Conservation (phyloP, 2,113 vertebrate genomes). For the Mesembrinibis cayennensis region DNA sequence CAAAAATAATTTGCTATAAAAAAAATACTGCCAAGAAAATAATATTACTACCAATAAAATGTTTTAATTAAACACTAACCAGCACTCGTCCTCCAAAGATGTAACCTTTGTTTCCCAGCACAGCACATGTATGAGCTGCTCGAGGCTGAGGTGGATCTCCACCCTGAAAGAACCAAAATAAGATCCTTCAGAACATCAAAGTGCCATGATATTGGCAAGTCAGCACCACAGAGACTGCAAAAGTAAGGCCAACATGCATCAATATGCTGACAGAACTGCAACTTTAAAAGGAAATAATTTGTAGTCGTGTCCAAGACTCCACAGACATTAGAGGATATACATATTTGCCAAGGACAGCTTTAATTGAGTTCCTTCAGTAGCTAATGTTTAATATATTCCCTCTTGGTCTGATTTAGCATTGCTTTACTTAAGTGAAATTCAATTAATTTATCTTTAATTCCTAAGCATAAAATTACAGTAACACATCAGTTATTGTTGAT, state of each 20-base stretch:
- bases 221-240: neutral
- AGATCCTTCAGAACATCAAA: neutral
- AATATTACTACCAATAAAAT: neutral
- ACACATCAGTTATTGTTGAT: neutral
- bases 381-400: neutral
- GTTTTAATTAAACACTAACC: constrained; percentile 76
- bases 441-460: neutral
- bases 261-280: neutral
- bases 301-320: neutral
- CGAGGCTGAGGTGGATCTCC: constrained; percentile 85
- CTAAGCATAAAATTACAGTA: neutral
- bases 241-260: neutral
- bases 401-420: neutral
- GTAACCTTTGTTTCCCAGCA: constrained; percentile 85
- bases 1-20: neutral
- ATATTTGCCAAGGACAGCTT: neutral
- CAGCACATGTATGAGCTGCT: constrained; percentile 87
- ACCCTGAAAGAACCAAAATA: constrained; percentile 75
- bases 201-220: neutral
- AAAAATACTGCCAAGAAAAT: neutral
- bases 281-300: neutral
- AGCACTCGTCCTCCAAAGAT: constrained; percentile 91
- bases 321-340: neutral
- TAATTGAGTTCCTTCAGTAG: neutral
- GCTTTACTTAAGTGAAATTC: neutral